Evolutionary conservation across 2,797 vertebrate species (phyloP), one percentile per base, ranked within the genome.

Genomic region (Cuculus canorus): DNA sequence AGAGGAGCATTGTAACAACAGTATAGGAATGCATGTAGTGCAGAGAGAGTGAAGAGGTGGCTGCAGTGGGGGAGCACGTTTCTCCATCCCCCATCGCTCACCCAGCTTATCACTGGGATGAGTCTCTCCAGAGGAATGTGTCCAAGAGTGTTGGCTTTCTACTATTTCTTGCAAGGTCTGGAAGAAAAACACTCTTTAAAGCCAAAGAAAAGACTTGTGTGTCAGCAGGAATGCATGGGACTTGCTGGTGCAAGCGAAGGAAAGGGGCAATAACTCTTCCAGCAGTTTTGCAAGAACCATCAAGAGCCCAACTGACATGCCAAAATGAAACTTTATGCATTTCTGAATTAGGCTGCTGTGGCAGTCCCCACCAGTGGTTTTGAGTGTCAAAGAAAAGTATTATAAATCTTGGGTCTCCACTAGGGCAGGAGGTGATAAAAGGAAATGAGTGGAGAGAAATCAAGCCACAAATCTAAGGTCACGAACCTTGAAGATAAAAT

Each of bases 311-410:
- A 41, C 5, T 27, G 33, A 71, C 30, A 33, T 5, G 27, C 60
- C 0, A 0, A 50, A 79, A 53, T 5, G 41, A 73, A 65, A 41
- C 61, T 78, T 53, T n/a, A 65, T 0, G 0, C 18, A 30, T 57
- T 56, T 56, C 60, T 39, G 69, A 60, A 66, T 30, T 11, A 18
- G 35, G 39, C 60, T 37, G 35, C 32, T 21, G 53, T 16, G 43
- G 35, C 4, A 89, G 23, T 37, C 30, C 35, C 22, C 27, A 25
- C 22, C 5, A 37, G 50, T 1, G 21, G n/a, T 30, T 64, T 7
- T 80, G 66, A 17, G 28, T 41, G 30, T 47, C 43, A 56, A 43
- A 11, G 35, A 79, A 82, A 2, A 59, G 28, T 0, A 0, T 10
- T 45, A 27, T 24, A 0, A 3, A 10, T 61, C 63, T 23, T 32